Evolutionary conservation across 1,140 invertebrate species (phyloP), one percentile per base, ranked within the genome.

Genomic region (Zaprionus davidi): DNA sequence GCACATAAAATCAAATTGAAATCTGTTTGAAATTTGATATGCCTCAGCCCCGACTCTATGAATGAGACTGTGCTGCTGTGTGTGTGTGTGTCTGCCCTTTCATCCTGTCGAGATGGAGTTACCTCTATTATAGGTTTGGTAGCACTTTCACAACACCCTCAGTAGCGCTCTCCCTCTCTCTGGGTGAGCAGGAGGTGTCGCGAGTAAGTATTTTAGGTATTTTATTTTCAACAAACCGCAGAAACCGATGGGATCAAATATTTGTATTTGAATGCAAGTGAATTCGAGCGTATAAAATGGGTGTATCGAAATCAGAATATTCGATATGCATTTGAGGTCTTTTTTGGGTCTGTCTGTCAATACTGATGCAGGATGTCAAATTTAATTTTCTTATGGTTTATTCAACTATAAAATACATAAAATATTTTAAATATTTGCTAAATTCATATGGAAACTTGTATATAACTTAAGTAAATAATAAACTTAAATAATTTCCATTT

Each of bases 1-100:
- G 73, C 78, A 76, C 51, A 84, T 63, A 76, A 91, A 92, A 92
- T 91, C 86, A 85, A 88, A 91, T 88, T 82, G 81, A 92, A 92
- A 92, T 92, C 83, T 92, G 90, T 66, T 86, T 76, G 91, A 86
- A 92, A 92, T 91, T 81, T 72, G 88, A 91, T 88, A 85, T 79
- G 72, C 60, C 55, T 64, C 51, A 56, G 46, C 17, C 57, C 31
- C 20, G 20, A 38, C 34, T 22, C 64, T 57, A 31, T 58, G 55
- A 34, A 34, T 34, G 31, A 34, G 31, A 11, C 31, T 34, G 31
- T 11, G 31, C 3, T 0, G 74, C 63, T 76, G 49, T 72, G 53
- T 86, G 78, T 60, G 31, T 51, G 55, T 13, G 11, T 12, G 12
- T 51, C 28, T 51, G 24, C 17, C 58, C 38, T 58, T 46, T 46